Evolutionary conservation across 2,797 vertebrate species (phyloP), one percentile per base, ranked within the genome.

Genomic region (Thaleichthys pacificus): DNA sequence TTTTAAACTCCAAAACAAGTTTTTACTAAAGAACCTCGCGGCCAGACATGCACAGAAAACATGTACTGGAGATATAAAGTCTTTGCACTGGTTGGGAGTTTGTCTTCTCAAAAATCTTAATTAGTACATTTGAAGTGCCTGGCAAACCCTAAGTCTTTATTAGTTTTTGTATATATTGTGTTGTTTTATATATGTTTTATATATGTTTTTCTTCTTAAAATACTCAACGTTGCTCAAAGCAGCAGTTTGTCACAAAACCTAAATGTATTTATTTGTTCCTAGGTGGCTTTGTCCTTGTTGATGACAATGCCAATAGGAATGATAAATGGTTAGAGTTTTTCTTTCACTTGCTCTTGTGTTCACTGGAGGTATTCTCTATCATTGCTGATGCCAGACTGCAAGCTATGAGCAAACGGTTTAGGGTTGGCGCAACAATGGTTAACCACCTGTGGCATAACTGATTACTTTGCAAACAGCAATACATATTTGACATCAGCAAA

Each of bases 91-190:
- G 5, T 81, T 70, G 30, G 57, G 66, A 81, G 61, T 84, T 77
- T 80, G 70, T 69, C 69, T 76, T 61, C 66, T 84, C 42, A 75
- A 80, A 61, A 61, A 57, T 68, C 60, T 82, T 79, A 80, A 85
- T 86, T 71, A 68, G 17, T 58, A 19, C 17, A 28, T 74, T 82
- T 82, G 51, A 87, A 86, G 74, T 75, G 67, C 74, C 28, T 67
- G 32, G 1, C 65, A n/a, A 66, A 19, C 28, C 62, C 76, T 68
- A 68, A 47, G 68, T 67, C 12, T 83, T 68, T n/a, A 0, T 35
- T 49, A 65, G 9, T 47, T 47, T 47, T 14, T 47, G 14, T 47
- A 47, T 47, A 47, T 47, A 47, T 47, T 47, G n/a, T n/a, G n/a
- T n/a, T n/a, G n/a, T n/a, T n/a, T n/a, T n/a, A n/a, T n/a, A n/a